These are phyloP conservation scores for Nineta flava DNA, from an alignment of 2,888 invertebrate species.

Conservation along the genomic window DNA sequence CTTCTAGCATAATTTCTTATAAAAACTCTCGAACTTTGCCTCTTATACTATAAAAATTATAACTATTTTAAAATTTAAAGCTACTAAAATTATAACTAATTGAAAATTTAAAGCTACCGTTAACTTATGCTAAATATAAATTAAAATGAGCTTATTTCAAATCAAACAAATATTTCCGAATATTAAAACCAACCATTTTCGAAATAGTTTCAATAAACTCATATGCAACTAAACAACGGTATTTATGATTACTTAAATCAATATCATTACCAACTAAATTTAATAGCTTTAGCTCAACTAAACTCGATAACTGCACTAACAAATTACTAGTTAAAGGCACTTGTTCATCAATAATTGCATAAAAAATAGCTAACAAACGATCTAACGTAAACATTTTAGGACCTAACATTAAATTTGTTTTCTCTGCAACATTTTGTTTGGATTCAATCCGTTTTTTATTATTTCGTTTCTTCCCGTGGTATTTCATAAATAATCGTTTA, in stretches of 20 bases:
- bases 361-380: slow-evolving; percentile 74
- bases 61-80: too few species aligned
- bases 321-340: slow-evolving; percentile 74
- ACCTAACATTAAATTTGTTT: slow-evolving; percentile 53
- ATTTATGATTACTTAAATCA: slow-evolving; percentile 64
- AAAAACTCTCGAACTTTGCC: too few species aligned
- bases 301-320: slow-evolving; percentile 72
- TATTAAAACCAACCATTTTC: slow-evolving; percentile 58
- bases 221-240: slow-evolving; percentile 71
- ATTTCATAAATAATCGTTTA: slow-evolving; percentile 70
- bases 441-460: slow-evolving; percentile 40
- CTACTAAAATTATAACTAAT: too few species aligned
- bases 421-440: slow-evolving; percentile 39
- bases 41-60: too few species aligned
- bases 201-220: slow-evolving; percentile 67
- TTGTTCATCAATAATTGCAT: slow-evolving; percentile 71
- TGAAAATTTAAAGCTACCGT: too few species aligned
- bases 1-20: too few species aligned
- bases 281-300: slow-evolving; percentile 69
- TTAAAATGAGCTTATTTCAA: slow-evolving; percentile 29
- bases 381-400: slow-evolving; percentile 73
- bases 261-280: slow-evolving; percentile 52
- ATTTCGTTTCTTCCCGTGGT: slow-evolving; percentile 57
- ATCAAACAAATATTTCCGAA: slow-evolving; percentile 61
- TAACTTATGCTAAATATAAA: too few species aligned